Base-by-base conservation (phyloP, 2,797 vertebrate species). In the Premnoplex brunnescens region DNA sequence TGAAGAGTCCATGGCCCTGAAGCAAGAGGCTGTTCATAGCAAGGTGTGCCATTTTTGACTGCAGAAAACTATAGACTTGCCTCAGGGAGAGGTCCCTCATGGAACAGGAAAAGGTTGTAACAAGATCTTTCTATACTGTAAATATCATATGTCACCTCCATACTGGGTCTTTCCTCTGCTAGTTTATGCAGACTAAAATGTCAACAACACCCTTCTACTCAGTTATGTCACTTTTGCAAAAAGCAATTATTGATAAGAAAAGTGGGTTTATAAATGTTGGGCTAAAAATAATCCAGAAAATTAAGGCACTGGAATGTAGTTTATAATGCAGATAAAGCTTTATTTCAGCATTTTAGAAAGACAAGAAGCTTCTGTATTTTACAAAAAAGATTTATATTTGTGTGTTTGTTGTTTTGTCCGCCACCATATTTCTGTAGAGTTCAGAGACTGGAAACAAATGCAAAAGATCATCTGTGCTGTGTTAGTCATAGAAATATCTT, bases 91-190 rank as follows among this genome's bases (percentile, higher is more conserved):
- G 88, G 93, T 92, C 92, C 72, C 92, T 93, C 86, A 58, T 89
- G 94, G 94, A 94, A 80, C 74, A 51, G 81, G 41, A 72, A 95
- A 96, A 95, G 95, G 88, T 94, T 96, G 95, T 94, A 95, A 95
- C 91, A 51, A 91, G 78, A 95, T 96, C 91, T 89, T 96, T 93
- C 90, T 74, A 39, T 85, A 51, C 78, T 56, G 92, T 91, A 96
- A 96, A 96, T 97, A 96, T 94, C 95, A 96, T 71, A 87, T 93
- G 96, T 96, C 96, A 95, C 77, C 86, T 94, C 81, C 72, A 43
- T 64, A 54, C 49, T 74, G 92, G 86, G 67, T 89, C 78, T 93
- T 67, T 95, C 77, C 60, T 77, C 68, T 55, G 44, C 78, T 94
- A 51, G 88, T 85, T 95, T 91, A 63, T 85, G 93, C 93, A 87